Evolutionary conservation across 2,797 vertebrate species (phyloP).

Genomic region (Anguilla obscura): DNA sequence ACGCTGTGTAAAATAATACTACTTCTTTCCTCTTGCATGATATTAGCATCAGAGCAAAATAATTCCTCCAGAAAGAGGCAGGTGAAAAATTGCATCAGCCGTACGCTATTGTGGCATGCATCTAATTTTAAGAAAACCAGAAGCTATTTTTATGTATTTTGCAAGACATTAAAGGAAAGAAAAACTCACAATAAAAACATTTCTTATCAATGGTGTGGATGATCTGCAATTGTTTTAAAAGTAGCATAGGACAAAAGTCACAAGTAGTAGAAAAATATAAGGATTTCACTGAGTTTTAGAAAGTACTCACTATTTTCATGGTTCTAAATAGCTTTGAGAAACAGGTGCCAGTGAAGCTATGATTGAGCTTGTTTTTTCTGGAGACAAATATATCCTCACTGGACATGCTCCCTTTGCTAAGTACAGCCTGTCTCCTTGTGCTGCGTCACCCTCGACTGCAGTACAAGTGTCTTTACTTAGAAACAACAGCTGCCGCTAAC

Average conservation of each 20-base stretch:
- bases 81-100: slow-evolving; percentile 19
- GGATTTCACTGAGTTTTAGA: background rate
- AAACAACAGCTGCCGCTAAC: slow-evolving; percentile 69
- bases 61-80: background rate
- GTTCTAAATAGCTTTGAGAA: slow-evolving; percentile 1
- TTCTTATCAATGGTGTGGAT: background rate
- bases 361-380: slow-evolving; percentile 15
- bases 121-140: background rate
- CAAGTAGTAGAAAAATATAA: background rate
- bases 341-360: slow-evolving; percentile 8
- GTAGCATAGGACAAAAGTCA: background rate
- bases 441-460: slow-evolving; percentile 10
- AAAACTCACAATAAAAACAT: background rate
- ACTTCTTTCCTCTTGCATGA: slow-evolving; percentile 7
- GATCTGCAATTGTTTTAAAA: background rate
- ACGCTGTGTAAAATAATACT: slow-evolving; percentile 14
- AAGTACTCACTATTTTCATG: background rate
- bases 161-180: background rate
- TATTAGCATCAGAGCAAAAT: slow-evolving; percentile 6
- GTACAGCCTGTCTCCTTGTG: slow-evolving; percentile 1
- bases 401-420: background rate
- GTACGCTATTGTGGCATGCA: background rate
- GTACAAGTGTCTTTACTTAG: slow-evolving; percentile 68
- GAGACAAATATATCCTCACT: slow-evolving; percentile 8
- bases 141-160: background rate